phyloP scores from a whole-genome alignment of 2,888 invertebrate species.

The Tetrapedia diversipes region DNA sequence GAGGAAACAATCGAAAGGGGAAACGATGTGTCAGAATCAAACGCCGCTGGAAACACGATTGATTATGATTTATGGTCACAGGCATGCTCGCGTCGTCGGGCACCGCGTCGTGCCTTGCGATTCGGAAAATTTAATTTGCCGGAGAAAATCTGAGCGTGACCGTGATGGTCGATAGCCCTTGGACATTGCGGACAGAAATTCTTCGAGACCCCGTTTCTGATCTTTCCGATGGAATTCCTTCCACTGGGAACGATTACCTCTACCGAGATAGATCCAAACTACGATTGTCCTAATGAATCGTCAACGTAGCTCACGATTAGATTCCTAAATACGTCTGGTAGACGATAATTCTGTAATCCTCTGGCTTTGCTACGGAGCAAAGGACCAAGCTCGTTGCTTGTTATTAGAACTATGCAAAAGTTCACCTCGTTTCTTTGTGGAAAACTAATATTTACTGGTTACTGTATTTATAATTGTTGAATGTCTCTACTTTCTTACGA shows the following conservation, averaged over 20 bases:
- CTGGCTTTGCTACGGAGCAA: no score
- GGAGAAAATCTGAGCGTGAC: slow-evolving; percentile 46
- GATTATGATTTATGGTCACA: slow-evolving; percentile 77
- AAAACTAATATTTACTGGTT: no score
- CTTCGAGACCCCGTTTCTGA: slow-evolving; percentile 18
- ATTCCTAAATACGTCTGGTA: slow-evolving; percentile 45
- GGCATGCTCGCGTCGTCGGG: slow-evolving; percentile 62
- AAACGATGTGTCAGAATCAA: slow-evolving; percentile 66
- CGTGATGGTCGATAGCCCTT: slow-evolving; percentile 25
- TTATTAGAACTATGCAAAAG: no score
- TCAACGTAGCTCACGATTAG: slow-evolving; percentile 37
- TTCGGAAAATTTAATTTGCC: slow-evolving; percentile 72
- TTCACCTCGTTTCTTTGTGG: no score
- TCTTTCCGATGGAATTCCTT: slow-evolving; percentile 31
- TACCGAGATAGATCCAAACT: neutral
- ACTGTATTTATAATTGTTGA: no score
- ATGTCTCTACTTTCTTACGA: no score
- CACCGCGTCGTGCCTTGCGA: slow-evolving; percentile 68
- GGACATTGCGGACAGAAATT: slow-evolving; percentile 32
- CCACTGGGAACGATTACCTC: slow-evolving; percentile 14
- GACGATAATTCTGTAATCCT: slow-evolving; percentile 46
- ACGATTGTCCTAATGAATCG: slow-evolving; percentile 24
- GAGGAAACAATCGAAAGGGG: slow-evolving; percentile 16
- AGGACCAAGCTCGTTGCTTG: slow-evolving; percentile 52
- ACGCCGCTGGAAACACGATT: slow-evolving; percentile 67